Evolutionary conservation across 2,888 invertebrate species (phyloP), one percentile per base, ranked within the genome.

Genomic region (Microctonus aethiopoides): DNA sequence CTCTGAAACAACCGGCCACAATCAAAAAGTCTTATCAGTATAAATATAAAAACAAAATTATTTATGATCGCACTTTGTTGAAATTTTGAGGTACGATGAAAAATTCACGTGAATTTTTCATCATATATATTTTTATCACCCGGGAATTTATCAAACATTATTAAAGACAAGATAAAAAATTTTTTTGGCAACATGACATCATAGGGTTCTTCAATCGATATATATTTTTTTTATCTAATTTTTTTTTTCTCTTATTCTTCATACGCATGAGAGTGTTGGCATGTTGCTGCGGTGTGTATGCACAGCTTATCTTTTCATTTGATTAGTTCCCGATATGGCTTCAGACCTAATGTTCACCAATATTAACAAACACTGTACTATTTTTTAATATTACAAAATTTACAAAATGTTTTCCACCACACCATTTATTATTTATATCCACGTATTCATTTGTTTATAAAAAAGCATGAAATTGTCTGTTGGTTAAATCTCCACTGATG

Each of bases 401-500:
- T n/a, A 9, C 39, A n/a, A 39, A 46, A 46, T 59, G 20, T 20
- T 34, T 32, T 59, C 16, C 6, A 46, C 16, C 46, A 16, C 46
- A 46, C 3, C 29, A 29, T 29, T 29, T 29, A 29, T 29, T 16
- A 34, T 59, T 9, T 34, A 59, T 59, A 59, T 59, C 34, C 34
- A 29, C 16, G 13, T 57, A 29, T 57, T 57, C 34, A 61, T 61
- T 61, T 41, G n/a, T 39, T 61, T 24, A 61, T 24, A 39, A 39
- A 68, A 24, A 67, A 36, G 64, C 69, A 69, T 69, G 59, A 69
- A 69, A 69, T 69, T 69, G 69, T 52, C 26, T 51, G 51, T 59
- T n/a, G 46, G 46, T 16, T 69, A 64, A 64, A 68, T 68, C 59
- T 62, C 13, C 41, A 51, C 26, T 59, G 39, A 59, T 64, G 64